Percentiles rank a stretch among this genome's conserved stretches.
Evolutionary conservation across 2,888 invertebrate species (phyloP).

Genomic region (Gnatocerus cornutus): DNA sequence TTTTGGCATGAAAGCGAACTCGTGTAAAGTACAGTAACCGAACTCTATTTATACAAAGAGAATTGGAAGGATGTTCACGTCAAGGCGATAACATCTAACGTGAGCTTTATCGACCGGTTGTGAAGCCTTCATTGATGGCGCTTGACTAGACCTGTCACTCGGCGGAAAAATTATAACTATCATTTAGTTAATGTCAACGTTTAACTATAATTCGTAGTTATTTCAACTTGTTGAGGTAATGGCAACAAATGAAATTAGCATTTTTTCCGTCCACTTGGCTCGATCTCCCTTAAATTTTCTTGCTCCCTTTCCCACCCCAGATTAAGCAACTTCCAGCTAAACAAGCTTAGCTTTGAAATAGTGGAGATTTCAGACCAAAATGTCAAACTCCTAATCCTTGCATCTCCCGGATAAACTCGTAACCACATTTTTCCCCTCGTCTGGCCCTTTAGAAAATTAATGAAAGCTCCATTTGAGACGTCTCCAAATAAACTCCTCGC

Average conservation of each 20-base stretch:
- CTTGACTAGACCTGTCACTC: background rate
- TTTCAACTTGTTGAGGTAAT: background rate
- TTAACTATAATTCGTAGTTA: no score
- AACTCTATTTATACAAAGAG: conserved; percentile 44
- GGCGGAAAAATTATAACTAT: no score
- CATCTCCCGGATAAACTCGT: conserved; percentile 6
- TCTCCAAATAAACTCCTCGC: background rate
- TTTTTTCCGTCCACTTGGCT: background rate
- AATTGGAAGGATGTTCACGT: conserved; percentile 49
- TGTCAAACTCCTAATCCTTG: conserved; percentile 19
- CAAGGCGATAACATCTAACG: conserved; percentile 42
- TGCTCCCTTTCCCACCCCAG: no score
- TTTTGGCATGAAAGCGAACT: conserved; percentile 41
- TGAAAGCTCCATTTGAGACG: background rate
- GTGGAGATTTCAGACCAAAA: conserved; percentile 17
- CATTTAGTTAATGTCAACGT: no score
- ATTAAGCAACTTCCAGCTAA: background rate
- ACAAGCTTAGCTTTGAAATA: conserved; percentile 20
- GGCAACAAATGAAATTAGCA: background rate
- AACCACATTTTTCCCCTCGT: conserved; percentile 10
- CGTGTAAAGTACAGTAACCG: conserved; percentile 41
- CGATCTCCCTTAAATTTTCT: no score
- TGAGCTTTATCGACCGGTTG: conserved; percentile 42
- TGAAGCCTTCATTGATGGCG: conserved; percentile 7
- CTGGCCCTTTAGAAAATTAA: background rate